A percentile compares a stretch with the other conserved stretches of the same genome.
phyloP scores from a whole-genome alignment of 2,797 vertebrate species.

The Hippocampus kuda region DNA sequence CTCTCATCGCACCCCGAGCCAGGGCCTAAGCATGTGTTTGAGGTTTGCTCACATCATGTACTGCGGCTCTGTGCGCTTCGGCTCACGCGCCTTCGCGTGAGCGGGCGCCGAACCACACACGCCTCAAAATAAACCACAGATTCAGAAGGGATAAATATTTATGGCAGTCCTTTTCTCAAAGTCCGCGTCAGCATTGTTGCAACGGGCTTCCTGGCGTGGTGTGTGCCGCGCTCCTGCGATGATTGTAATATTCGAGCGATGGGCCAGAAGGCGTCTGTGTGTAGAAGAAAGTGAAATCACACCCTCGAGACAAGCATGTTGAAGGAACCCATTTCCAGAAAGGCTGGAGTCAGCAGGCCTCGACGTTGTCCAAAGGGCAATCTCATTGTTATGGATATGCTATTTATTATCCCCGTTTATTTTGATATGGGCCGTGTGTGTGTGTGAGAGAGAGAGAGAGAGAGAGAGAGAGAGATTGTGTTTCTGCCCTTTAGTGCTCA shows the following conservation, averaged over 20 bases:
- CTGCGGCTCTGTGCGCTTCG: not conserved
- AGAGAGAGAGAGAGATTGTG: constrained; percentile 2
- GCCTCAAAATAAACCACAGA: constrained; percentile 10
- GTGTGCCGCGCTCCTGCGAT: constrained; percentile 26
- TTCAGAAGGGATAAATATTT: constrained; percentile 13
- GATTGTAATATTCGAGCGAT: constrained; percentile 49
- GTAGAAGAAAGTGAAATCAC: constrained; percentile 62
- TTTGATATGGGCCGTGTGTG: constrained; percentile 35
- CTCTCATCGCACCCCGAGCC: constrained; percentile 38
- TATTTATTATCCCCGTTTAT: constrained; percentile 56
- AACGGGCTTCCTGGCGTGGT: constrained; percentile 18
- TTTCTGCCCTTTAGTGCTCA: constrained; percentile 37
- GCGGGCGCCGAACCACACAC: not conserved
- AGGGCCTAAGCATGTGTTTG: constrained; percentile 20
- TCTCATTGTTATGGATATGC: constrained; percentile 62
- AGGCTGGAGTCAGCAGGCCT: constrained; percentile 62
- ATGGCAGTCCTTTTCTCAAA: constrained; percentile 2
- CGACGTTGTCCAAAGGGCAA: constrained; percentile 62
- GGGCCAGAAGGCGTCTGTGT: constrained; percentile 41
- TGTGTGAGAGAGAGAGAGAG: not conserved
- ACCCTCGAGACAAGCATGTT: constrained; percentile 58
- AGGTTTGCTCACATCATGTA: constrained; percentile 35
- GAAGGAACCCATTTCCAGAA: constrained; percentile 72
- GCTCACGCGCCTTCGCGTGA: not conserved
- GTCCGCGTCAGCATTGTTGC: not conserved